These are phyloP conservation scores for Hypomesus transpacificus DNA, from an alignment of 2,113 vertebrate genomes.

Conservation along the genomic window DNA sequence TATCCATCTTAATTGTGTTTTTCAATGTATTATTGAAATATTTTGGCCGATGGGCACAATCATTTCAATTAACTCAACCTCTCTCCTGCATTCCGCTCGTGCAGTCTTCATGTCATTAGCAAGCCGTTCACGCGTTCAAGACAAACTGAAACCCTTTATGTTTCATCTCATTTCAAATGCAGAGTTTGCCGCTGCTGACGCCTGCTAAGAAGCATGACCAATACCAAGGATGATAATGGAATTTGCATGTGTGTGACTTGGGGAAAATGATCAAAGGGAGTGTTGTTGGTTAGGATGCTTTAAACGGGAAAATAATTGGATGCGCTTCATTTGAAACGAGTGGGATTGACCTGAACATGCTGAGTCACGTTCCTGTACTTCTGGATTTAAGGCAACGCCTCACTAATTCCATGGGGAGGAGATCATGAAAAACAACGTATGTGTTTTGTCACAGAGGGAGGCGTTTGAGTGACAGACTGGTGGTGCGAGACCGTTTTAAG, in stretches of 20 bases:
- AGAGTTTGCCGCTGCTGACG: background rate
- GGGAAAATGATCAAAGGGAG: constrained; percentile 20
- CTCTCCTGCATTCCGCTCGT: no score
- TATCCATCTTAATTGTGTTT: background rate
- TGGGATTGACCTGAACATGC: background rate
- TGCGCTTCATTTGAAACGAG: constrained; percentile 23
- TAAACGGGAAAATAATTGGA: constrained; percentile 31
- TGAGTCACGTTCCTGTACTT: no score
- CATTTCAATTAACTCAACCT: no score
- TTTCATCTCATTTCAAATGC: background rate
- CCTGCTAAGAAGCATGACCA: constrained; percentile 14
- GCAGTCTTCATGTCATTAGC: background rate
- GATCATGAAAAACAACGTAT: no score
- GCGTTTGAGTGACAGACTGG: no score
- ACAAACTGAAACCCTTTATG: background rate
- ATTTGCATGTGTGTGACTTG: constrained; percentile 20
- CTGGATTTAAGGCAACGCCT: no score
- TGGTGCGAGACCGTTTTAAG: no score
- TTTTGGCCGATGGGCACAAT: no score
- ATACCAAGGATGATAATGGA: constrained; percentile 2
- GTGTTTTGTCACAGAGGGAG: no score
- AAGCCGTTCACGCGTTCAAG: background rate
- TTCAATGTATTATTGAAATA: no score
- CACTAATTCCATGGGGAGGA: no score
- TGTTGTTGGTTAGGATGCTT: constrained; percentile 12